phyloP scores from a whole-genome alignment of 2,888 invertebrate species.

The Toxonevra muliebris region DNA sequence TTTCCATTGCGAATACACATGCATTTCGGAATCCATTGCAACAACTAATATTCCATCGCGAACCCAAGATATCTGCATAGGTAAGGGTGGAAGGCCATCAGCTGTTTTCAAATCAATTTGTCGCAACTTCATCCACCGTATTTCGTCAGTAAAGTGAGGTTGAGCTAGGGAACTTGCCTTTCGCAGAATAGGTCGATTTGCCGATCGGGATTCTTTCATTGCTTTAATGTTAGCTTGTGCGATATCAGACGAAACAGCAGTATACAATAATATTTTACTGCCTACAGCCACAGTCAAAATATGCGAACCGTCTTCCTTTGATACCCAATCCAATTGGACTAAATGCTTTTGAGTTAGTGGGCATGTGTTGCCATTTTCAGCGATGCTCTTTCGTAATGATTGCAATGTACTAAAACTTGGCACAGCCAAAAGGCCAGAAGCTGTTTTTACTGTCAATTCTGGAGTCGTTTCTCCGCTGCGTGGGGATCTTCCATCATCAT shows the following conservation, averaged over 20 bases:
- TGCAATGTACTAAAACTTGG: constrained; percentile 92
- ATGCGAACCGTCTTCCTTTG: constrained; percentile 98
- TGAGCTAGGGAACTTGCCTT: constrained; percentile 92
- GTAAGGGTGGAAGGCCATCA: constrained; percentile 94
- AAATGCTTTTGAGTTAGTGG: constrained; percentile 91
- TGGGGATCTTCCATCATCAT: constrained; percentile 75
- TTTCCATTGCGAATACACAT: constrained; percentile 98
- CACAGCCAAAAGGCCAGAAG: constrained; percentile 75
- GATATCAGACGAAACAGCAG: constrained; percentile 92
- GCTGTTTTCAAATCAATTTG: constrained; percentile 91
- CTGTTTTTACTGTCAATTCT: constrained; percentile 55
- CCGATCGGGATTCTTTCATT: constrained; percentile 86
- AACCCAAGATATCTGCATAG: constrained; percentile 99
- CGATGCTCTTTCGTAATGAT: constrained; percentile 85
- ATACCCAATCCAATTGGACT: constrained; percentile 98
- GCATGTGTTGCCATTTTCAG: constrained; percentile 91
- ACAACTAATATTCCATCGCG: constrained; percentile 97
- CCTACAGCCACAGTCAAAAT: constrained; percentile 96
- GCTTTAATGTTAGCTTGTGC: constrained; percentile 94
- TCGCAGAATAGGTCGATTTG: constrained; percentile 83
- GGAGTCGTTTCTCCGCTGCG: constrained; percentile 67
- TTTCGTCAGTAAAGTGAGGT: constrained; percentile 89
- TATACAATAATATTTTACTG: constrained; percentile 90
- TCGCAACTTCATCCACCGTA: constrained; percentile 95
- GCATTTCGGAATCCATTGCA: constrained; percentile 99